These are phyloP conservation scores for Maniola hyperantus DNA, from an alignment of 2,888 invertebrate species.

Conservation along the genomic window DNA sequence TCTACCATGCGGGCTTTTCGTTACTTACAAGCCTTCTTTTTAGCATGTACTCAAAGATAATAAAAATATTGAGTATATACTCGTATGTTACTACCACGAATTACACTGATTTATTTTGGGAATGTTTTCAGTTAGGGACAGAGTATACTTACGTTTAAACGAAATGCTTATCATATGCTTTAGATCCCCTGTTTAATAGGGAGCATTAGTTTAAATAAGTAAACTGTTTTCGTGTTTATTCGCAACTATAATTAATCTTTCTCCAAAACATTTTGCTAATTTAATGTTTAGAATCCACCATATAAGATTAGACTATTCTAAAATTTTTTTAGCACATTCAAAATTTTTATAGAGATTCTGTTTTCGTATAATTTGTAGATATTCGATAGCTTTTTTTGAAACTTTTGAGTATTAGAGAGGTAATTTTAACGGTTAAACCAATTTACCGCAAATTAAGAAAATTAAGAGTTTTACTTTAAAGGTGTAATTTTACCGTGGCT, in stretches of 20 bases:
- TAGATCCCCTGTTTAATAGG: neutral
- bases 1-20: slow-evolving; percentile 7
- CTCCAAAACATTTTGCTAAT: neutral
- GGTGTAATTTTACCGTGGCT: neutral
- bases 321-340: too few species aligned
- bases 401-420: too few species aligned
- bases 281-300: neutral
- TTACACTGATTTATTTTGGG: too few species aligned
- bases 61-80: too few species aligned
- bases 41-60: too few species aligned
- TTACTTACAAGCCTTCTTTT: neutral
- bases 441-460: neutral
- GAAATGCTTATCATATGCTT: neutral
- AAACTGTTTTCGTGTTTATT: slow-evolving; percentile 7
- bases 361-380: neutral
- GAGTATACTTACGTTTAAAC: too few species aligned
- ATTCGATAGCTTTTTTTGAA: too few species aligned
- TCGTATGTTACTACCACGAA: too few species aligned
- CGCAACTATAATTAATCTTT: neutral
- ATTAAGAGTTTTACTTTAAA: neutral
- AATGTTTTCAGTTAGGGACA: too few species aligned
- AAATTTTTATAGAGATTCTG: neutral
- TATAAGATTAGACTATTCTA: too few species aligned
- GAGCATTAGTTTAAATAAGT: neutral
- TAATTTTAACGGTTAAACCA: too few species aligned